Base-by-base conservation (phyloP, 2,888 invertebrate species). In the Rhamnusium bicolor region DNA sequence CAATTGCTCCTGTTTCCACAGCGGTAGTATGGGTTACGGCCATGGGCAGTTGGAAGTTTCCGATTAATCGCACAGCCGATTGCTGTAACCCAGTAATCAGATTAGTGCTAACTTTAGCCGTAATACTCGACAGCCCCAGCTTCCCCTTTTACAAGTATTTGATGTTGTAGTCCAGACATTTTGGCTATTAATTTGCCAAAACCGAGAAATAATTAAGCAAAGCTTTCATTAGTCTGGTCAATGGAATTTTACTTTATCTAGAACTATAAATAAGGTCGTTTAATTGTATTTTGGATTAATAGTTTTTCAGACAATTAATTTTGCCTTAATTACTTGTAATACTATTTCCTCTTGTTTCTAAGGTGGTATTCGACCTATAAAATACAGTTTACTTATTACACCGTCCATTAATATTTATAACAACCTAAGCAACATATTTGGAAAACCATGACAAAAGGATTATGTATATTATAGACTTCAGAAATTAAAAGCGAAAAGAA, bases 221-320 rank as follows among this genome's bases (percentile, higher is more conserved):
- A 14, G 49, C 56, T 62, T 53, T 63, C 12, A 47, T 54, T 24
- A 18, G 14, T 0, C 90, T 92, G 16, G 51, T 16, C 65, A 29
- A 18, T 65, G 65, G 65, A 51, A 51, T 51, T 16, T 32, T 32
- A 29, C 63, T 32, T n/a, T 46, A 47, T 18, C 49, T 19, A 8
- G 29, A 47, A 27, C 46, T 46, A 61, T 61, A 40, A 65, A 65
- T 40, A 53, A 51, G 10, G 49, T 12, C 19, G 40, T 19, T 32
- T 65, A 65, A 65, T 65, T 65, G 53, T 19, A 19, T 53, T 53
- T 27, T 32, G 29, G 27, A 53, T 53, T 65, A 58, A 58, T 58
- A n/a, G 54, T 54, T 53, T n/a, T 65, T 29, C 65, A 32, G 65
- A 53, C 18, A 53, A 54, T 65, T 65, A 65, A 65, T 40, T 46